Evolutionary conservation across 2,888 invertebrate species (phyloP), one percentile per base, ranked within the genome.

Genomic region (Nephrotoma appendiculata): DNA sequence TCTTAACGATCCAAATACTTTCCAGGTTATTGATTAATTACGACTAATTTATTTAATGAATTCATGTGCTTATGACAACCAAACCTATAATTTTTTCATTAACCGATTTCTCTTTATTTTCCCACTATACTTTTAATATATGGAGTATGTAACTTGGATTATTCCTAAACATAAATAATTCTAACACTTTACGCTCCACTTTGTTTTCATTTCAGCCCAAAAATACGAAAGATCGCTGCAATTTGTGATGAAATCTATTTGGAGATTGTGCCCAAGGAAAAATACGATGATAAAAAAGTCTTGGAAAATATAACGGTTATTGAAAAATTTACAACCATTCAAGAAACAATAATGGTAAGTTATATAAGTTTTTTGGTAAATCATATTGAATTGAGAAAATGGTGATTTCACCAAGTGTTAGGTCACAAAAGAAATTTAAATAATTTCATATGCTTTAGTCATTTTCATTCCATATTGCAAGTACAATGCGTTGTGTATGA

Each of bases 311-410:
- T 52, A 15, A 85, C 86, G 12, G 12, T 84, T 41, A 86, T 86
- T 48, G 86, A 86, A 42, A 86, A 86, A 85, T 86, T 86, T 52
- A 85, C 19, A 52, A 45, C 31, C n/a, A 85, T 86, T 85, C 85
- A 86, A 83, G 44, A 85, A 5, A 83, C 15, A 83, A 41, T 44
- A 41, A 84, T 86, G 86, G 86, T 85, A 44, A 2, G 45, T 85
- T 19, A 48, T 12, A n/a, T 1, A 2, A 1, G 1, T 6, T 48
- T 48, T 48, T 12, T 48, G 15, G 15, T 15, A 52, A 52, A 31
- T 2, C 31, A 31, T 31, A 31, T 52, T n/a, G n/a, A 52, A 52
- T 7, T 15, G 52, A 52, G 5, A 52, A 52, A 15, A 48, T 48
- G 12, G n/a, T 52, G 15, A 52, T 19, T 57, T 57, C 6, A 9